A percentile compares a stretch with the other conserved stretches of the same genome.
These are phyloP conservation scores for Teleogryllus oceanicus DNA, from an alignment of 2,888 invertebrate species.

Conservation along the genomic window DNA sequence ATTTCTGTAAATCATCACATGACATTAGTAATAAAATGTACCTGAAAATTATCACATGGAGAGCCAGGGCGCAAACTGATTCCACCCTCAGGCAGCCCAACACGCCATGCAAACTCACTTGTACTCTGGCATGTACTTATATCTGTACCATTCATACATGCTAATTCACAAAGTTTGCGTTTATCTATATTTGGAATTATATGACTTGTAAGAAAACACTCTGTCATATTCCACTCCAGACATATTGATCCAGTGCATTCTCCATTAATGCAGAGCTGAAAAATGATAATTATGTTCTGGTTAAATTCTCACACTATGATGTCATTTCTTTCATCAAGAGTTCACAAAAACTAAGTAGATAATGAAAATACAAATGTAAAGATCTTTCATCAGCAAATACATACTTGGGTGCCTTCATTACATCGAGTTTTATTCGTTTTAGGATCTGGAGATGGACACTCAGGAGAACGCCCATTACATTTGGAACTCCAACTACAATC, in stretches of 20 bases:
- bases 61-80: constrained; percentile 90
- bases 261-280: constrained; percentile 77
- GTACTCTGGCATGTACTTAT: constrained; percentile 76
- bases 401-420: constrained; percentile 79
- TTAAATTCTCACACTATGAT: not conserved
- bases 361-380: not conserved
- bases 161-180: constrained; percentile 88
- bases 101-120: constrained; percentile 73
- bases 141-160: constrained; percentile 85
- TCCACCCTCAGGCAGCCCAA: constrained; percentile 72
- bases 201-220: constrained; percentile 88
- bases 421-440: constrained; percentile 90
- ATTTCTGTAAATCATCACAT: not conserved
- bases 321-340: not conserved
- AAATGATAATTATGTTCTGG: constrained; percentile 35
- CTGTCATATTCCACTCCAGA: constrained; percentile 86
- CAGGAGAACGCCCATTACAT: constrained; percentile 81
- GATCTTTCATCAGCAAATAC: constrained; percentile 35
- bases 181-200: constrained; percentile 73
- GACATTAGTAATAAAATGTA: constrained; percentile 43
- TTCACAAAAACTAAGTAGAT: not conserved
- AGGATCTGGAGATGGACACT: constrained; percentile 80
- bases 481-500: constrained; percentile 87
- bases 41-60: constrained; percentile 97
- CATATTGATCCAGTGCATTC: constrained; percentile 96